These are phyloP conservation scores for Myotis lucifugus DNA, from an alignment of 2,113 vertebrate genomes.

Conservation along the genomic window DNA sequence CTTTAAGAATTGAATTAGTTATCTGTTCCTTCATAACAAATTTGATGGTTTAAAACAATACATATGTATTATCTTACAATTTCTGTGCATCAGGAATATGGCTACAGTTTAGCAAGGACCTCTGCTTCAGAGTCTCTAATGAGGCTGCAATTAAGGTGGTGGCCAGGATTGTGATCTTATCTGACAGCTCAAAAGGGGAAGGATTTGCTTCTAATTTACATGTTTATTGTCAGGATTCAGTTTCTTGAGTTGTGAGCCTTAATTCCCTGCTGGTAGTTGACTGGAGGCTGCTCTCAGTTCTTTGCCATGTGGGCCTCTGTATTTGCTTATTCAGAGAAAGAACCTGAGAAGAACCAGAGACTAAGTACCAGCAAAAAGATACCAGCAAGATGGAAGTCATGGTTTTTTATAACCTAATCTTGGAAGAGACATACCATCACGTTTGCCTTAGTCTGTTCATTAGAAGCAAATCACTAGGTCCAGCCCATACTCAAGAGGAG, in stretches of 20 bases:
- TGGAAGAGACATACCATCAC: not conserved
- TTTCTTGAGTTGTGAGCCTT: not conserved
- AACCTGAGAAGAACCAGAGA: not conserved
- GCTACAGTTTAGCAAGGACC: not conserved
- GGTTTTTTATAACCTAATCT: not conserved
- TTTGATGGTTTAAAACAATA: not conserved
- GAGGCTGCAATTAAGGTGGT: not conserved
- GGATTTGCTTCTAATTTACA: not conserved
- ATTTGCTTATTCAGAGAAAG: not conserved
- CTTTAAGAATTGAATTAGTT: slow-evolving; percentile 10
- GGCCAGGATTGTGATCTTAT: not conserved
- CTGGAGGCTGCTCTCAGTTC: not conserved
- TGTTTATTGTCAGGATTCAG: not conserved
- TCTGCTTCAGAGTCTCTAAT: not conserved
- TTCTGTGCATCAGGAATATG: slow-evolving; percentile 14
- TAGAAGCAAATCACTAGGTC: not conserved
- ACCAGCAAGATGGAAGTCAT: not conserved
- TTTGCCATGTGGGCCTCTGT: not conserved
- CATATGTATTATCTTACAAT: not conserved
- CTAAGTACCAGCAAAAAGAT: not conserved
- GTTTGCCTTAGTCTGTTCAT: slow-evolving; percentile 31
- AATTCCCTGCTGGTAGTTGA: not conserved
- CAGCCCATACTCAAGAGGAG: not conserved
- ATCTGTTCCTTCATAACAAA: not conserved
- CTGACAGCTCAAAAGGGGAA: not conserved